These are phyloP conservation scores for Epicampocera succincta DNA, from an alignment of 2,888 invertebrate species.

Conservation along the genomic window DNA sequence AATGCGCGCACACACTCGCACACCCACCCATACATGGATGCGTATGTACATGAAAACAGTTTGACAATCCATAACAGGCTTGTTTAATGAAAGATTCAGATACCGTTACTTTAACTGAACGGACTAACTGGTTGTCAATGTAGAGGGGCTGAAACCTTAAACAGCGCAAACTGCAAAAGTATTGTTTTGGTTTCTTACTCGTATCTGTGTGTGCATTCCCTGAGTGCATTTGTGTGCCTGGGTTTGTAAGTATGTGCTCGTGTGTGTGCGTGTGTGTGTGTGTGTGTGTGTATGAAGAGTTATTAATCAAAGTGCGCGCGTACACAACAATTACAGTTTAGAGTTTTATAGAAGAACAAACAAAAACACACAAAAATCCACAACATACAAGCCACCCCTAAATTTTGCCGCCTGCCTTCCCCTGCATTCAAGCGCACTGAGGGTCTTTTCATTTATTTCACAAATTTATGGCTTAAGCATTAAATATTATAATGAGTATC, in stretches of 20 bases:
- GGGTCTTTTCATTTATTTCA: constrained; percentile 50
- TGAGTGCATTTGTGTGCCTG: background rate
- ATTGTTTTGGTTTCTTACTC: constrained; percentile 22
- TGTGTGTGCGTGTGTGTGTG: background rate
- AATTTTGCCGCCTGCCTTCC: constrained; percentile 18
- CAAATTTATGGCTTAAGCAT: constrained; percentile 60
- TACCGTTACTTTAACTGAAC: constrained; percentile 61
- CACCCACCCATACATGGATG: constrained; percentile 9
- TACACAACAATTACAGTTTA: constrained; percentile 56
- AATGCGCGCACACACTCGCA: background rate
- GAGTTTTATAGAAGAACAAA: constrained; percentile 38
- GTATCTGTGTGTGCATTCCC: no score
- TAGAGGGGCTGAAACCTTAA: constrained; percentile 65
- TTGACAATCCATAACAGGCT: constrained; percentile 65
- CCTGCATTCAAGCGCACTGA: constrained; percentile 38
- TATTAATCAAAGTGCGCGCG: constrained; percentile 65
- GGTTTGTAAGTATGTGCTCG: constrained; percentile 15
- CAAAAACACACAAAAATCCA: constrained; percentile 26
- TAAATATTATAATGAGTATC: constrained; percentile 43
- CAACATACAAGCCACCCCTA: constrained; percentile 46
- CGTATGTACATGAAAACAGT: constrained; percentile 19
- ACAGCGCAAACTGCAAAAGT: constrained; percentile 52
- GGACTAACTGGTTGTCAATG: background rate
- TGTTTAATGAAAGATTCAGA: constrained; percentile 52
- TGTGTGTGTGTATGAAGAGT: constrained; percentile 48